Evolutionary conservation across 1,140 invertebrate genomes (phyloP).

Genomic region (Hyphantria cunea): DNA sequence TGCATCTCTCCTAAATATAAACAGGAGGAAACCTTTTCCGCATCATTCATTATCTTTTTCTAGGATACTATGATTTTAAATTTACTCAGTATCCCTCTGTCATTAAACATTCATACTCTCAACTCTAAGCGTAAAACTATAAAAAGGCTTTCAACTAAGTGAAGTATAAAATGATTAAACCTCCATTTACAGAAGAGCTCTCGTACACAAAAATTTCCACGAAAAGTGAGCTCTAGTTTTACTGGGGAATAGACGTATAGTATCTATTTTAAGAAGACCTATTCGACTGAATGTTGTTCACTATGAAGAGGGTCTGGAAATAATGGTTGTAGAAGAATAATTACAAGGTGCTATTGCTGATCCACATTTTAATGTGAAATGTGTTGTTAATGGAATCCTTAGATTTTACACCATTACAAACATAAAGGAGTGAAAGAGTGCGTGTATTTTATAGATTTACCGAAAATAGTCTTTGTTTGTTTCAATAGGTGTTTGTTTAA

Average conservation of each 20-base stretch:
- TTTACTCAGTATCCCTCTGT: background rate
- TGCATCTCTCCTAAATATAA: no score
- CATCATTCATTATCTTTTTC: no score
- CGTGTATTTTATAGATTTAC: no score
- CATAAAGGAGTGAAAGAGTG: no score
- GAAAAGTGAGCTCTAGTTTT: background rate
- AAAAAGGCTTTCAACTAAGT: constrained; percentile 57
- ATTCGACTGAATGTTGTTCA: constrained; percentile 31
- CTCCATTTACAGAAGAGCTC: constrained; percentile 3
- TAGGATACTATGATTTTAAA: background rate
- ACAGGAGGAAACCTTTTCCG: no score
- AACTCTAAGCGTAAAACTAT: constrained; percentile 56
- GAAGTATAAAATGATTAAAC: constrained; percentile 54
- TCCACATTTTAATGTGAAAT: constrained; percentile 61
- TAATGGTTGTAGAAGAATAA: constrained; percentile 44
- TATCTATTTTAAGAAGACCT: constrained; percentile 31
- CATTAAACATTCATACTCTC: background rate
- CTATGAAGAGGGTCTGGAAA: constrained; percentile 35
- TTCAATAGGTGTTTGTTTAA: no score
- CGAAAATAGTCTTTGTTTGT: no score
- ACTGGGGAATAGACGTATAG: background rate
- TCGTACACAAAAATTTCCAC: background rate
- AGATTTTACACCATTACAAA: no score
- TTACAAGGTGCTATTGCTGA: constrained; percentile 50
- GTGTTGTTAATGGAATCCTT: constrained; percentile 39